A percentile compares a stretch with the other conserved stretches of the same genome.
Conservation (phyloP, 2,113 vertebrate species). For the Erythrocebus patas region DNA sequence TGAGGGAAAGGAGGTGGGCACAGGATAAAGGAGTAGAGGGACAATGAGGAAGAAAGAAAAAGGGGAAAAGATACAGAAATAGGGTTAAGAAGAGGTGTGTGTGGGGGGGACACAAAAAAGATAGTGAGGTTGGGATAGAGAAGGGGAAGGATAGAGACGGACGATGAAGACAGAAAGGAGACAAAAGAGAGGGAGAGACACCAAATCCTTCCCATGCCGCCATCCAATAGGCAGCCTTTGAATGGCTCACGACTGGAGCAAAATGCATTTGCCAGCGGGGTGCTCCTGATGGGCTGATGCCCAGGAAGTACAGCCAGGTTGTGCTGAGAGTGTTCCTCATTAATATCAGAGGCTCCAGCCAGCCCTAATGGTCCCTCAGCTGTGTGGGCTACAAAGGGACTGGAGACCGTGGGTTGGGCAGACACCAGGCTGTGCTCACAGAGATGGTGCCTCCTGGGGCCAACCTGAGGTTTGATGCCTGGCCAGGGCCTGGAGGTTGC, state of each 20-base stretch:
- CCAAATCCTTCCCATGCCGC: not conserved
- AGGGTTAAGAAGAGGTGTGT: not conserved
- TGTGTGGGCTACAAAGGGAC: not conserved
- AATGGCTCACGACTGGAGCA: not conserved
- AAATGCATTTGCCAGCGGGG: not conserved
- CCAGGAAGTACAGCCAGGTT: not conserved
- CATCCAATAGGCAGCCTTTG: not conserved
- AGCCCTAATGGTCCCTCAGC: not conserved
- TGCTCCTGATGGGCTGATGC: not conserved
- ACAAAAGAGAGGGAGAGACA: not conserved
- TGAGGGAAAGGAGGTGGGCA: not conserved
- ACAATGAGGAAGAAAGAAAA: not conserved
- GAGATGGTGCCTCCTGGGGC: not conserved
- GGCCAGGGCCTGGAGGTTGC: not conserved
- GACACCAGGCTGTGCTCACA: slow-evolving; percentile 6
- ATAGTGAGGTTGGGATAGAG: not conserved
- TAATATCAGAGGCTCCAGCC: not conserved
- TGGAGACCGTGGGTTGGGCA: not conserved
- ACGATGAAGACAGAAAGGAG: not conserved
- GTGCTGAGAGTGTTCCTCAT: not conserved
- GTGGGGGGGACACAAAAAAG: not conserved
- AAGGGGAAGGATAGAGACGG: not conserved
- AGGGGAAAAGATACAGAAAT: not conserved
- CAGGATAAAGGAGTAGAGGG: not conserved
- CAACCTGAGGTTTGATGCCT: not conserved